A percentile compares a stretch with the other conserved stretches of the same genome.
Conservation (phyloP, 1,140 invertebrate genomes). For the Calycopis cecrops region DNA sequence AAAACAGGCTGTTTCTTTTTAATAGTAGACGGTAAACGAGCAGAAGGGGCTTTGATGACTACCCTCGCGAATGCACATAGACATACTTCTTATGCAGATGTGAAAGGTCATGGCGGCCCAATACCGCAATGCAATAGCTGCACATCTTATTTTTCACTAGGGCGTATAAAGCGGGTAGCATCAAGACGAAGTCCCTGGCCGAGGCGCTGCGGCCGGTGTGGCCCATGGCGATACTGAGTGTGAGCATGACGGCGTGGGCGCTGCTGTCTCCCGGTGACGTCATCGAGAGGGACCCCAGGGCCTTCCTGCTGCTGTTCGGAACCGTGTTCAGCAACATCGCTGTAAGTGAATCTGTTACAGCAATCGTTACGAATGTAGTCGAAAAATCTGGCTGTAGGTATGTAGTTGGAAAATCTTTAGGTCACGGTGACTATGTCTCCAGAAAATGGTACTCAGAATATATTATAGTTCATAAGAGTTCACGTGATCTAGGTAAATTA, state of each 20-base stretch:
- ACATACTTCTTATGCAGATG: no score
- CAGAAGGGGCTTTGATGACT: no score
- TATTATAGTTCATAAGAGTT: no score
- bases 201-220: slow-evolving; percentile 89
- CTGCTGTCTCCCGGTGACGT: slow-evolving; percentile 84
- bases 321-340: slow-evolving; percentile 96
- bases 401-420: no score
- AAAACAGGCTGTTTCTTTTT: no score
- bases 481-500: no score
- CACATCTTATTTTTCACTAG: slow-evolving; percentile 58
- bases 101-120: no score
- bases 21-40: no score
- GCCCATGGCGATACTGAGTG: slow-evolving; percentile 82
- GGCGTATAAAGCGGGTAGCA: slow-evolving; percentile 86
- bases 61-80: no score
- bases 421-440: no score
- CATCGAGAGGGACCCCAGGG: slow-evolving; percentile 83
- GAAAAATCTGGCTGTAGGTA: background rate
- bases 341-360: slow-evolving; percentile 87
- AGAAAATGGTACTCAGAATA: no score
- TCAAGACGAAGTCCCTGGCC: slow-evolving; percentile 83
- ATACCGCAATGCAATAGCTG: no score
- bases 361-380: background rate
- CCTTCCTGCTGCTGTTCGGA: slow-evolving; percentile 86
- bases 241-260: slow-evolving; percentile 83